A percentile compares a stretch with the other conserved stretches of the same genome.
phyloP scores from a whole-genome alignment of 2,888 invertebrate species.

The Meghimatium bilineatum region DNA sequence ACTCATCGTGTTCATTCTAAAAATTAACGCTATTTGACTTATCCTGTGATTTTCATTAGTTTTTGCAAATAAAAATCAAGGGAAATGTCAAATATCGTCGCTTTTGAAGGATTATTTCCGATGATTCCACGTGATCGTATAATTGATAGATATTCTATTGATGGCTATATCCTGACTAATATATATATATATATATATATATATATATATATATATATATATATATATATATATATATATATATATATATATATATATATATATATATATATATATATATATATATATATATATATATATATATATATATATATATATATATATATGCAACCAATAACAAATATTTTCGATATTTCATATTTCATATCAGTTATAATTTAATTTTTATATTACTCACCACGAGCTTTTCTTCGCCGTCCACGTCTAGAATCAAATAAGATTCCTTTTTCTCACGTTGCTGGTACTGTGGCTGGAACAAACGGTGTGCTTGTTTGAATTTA shows the following conservation, averaged over 20 bases:
- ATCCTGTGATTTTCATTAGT: no score
- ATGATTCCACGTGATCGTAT: no score
- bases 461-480: background rate
- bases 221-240: background rate
- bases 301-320: background rate
- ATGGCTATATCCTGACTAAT: background rate
- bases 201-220: background rate
- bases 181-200: background rate
- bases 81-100: no score
- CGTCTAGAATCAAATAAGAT: background rate
- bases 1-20: no score
- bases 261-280: background rate
- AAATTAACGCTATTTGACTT: no score
- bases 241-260: background rate
- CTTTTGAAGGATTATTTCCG: no score
- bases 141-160: background rate
- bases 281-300: background rate
- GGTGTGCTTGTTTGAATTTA: conserved; percentile 4
- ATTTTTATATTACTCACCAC: conserved; percentile 27
- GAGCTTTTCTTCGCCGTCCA: background rate
- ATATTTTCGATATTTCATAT: no score
- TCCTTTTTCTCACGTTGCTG: background rate
- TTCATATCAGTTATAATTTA: no score
- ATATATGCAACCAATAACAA: background rate
- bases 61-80: no score